phyloP scores from a whole-genome alignment of 2,113 vertebrate genomes.

The Leptobrachium leishanense region DNA sequence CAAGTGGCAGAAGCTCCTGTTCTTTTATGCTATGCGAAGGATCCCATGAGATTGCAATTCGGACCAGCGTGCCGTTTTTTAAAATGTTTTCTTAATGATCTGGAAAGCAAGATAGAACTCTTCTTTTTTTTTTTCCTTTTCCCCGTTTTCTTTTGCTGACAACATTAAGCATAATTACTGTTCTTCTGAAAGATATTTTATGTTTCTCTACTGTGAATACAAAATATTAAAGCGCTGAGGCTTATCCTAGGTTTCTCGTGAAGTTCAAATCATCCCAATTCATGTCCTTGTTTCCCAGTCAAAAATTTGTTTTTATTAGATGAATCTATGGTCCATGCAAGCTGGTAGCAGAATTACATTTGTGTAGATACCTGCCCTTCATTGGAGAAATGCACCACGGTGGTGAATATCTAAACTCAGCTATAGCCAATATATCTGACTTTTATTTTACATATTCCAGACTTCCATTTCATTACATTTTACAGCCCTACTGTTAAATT shows the following conservation, averaged over 20 bases:
- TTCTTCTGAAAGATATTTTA: slow-evolving; percentile 19
- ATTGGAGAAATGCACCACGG: not conserved
- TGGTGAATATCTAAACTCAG: not conserved
- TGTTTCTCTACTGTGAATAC: not conserved
- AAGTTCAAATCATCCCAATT: too few species aligned
- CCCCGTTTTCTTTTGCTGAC: slow-evolving; percentile 8
- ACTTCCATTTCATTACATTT: slow-evolving; percentile 6
- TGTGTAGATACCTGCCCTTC: not conserved
- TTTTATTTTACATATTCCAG: slow-evolving; percentile 6
- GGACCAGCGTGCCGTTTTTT: slow-evolving; percentile 34
- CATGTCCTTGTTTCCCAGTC: too few species aligned
- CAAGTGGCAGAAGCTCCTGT: slow-evolving; percentile 30
- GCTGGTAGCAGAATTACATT: not conserved
- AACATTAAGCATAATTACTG: slow-evolving; percentile 16
- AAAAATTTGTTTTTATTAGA: too few species aligned
- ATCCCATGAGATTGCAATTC: slow-evolving; percentile 41
- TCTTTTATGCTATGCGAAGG: slow-evolving; percentile 30
- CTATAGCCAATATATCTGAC: not conserved
- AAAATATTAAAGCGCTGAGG: not conserved
- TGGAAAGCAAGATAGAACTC: slow-evolving; percentile 31
- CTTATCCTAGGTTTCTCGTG: too few species aligned
- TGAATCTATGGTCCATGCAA: too few species aligned
- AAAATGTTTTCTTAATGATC: slow-evolving; percentile 39
- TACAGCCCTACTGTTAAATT: slow-evolving; percentile 1
- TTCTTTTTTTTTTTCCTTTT: not conserved